A percentile compares a stretch with the other conserved stretches of the same genome.
phyloP scores from a whole-genome alignment of 2,888 invertebrate species.

The Pogonocherus hispidulus region DNA sequence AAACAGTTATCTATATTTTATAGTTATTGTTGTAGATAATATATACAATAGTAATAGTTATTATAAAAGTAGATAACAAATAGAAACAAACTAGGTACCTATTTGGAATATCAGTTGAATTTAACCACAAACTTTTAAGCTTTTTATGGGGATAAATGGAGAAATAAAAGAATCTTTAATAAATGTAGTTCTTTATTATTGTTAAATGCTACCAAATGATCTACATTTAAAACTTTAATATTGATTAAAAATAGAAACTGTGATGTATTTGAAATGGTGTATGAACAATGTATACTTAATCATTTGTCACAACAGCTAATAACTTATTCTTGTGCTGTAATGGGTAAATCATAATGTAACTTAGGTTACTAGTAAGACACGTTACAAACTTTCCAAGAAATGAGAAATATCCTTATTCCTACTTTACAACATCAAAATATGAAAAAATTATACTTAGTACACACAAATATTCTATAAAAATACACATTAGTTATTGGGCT shows the following conservation, averaged over 20 bases:
- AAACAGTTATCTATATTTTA: too few relatives aligned
- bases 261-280: constrained; percentile 53
- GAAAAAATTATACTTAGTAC: constrained; percentile 43
- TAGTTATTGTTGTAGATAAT: too few relatives aligned
- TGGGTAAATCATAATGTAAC: constrained; percentile 37
- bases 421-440: constrained; percentile 45
- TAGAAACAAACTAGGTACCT: too few relatives aligned
- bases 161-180: constrained; percentile 10
- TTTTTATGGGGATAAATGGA: constrained; percentile 1
- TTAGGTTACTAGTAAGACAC: constrained; percentile 47
- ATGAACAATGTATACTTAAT: constrained; percentile 51
- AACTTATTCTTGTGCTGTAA: constrained; percentile 42
- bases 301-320: constrained; percentile 40
- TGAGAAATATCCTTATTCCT: constrained; percentile 43
- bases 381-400: constrained; percentile 47
- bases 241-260: constrained; percentile 60
- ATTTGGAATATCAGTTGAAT: too few relatives aligned
- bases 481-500: constrained; percentile 40
- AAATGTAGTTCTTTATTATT: constrained; percentile 59
- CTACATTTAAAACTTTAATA: constrained; percentile 60
- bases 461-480: constrained; percentile 47
- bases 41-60: too few relatives aligned
- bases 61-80: too few relatives aligned
- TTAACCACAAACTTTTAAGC: too few relatives aligned
- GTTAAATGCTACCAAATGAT: constrained; percentile 61